Evolutionary conservation across 1,140 invertebrate genomes (phyloP), one percentile per base, ranked within the genome.

Genomic region (Rhopalosiphum maidis): DNA sequence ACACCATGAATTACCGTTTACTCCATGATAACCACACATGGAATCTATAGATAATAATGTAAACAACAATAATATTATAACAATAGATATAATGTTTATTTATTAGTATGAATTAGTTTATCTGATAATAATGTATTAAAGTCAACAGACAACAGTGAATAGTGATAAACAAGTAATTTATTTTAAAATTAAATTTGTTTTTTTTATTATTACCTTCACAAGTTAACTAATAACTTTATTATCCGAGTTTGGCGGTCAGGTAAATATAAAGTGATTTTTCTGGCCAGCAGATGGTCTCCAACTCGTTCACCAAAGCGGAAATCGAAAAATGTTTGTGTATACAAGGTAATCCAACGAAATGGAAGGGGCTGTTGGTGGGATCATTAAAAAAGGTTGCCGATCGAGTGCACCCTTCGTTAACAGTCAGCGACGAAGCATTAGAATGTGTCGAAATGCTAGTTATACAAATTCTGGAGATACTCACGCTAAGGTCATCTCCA

Each of bases 371-470:
- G 48, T 23, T 93, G 35, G 43, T 85, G 0, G 91, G 46, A 6
- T 55, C 91, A 1, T 93, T 92, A 30, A 95, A 95, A 90, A 94
- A 98, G 98, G 98, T 99, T 94, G 96, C 98, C 95, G 97, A 98
- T 94, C 98, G 98, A 96, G 98, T 99, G 90, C 98, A 99, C 96
- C 97, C 98, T 21, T 97, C 97, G 83, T 95, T 99, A 94, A 97
- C 96, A 94, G 98, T 98, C 41, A 97, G 97, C 94, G 97, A 99
- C 94, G 98, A 99, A 96, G 98, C 98, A 1, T 96, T 99, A 94
- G 97, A 98, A 93, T 99, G 99, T 95, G 98, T 99, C 87, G 99
- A 99, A 95, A 97, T 97, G 93, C 96, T 99, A 85, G 98, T 99
- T 94, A 96, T 99, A 35, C 97, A 98, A 93, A 96, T 99, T 77